Percentiles rank a stretch among this genome's conserved stretches.
These are phyloP conservation scores for Nomada ferruginata DNA, from an alignment of 2,888 invertebrate species.

Conservation along the genomic window DNA sequence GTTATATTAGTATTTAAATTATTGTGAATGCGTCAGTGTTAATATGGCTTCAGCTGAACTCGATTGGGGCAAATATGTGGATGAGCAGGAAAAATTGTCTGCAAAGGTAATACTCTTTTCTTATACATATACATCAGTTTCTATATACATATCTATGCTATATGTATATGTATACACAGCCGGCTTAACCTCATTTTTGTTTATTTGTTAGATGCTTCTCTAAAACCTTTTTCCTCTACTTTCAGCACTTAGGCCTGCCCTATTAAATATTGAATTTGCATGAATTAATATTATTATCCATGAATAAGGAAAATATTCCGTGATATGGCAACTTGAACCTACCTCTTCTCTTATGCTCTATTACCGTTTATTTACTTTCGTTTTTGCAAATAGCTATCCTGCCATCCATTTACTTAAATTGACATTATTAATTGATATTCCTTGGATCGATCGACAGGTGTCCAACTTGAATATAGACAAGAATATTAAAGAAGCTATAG, in stretches of 20 bases:
- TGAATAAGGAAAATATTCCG: neutral
- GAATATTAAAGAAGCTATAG: slow-evolving; percentile 50
- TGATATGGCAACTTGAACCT: neutral
- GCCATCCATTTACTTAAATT: neutral
- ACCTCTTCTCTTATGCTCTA: neutral
- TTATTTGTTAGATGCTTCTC: slow-evolving; percentile 25
- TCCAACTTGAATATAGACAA: slow-evolving; percentile 74
- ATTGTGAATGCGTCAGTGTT: slow-evolving; percentile 12
- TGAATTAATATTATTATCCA: neutral
- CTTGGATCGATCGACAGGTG: slow-evolving; percentile 68
- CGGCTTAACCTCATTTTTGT: slow-evolving; percentile 63
- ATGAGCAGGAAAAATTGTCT: slow-evolving; percentile 84
- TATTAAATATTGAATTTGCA: neutral
- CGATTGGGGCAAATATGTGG: slow-evolving; percentile 85
- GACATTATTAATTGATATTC: neutral
- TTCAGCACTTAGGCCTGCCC: neutral
- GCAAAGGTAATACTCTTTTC: slow-evolving; percentile 78
- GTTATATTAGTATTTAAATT: neutral
- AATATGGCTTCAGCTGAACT: slow-evolving; percentile 82
- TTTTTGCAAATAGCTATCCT: neutral
- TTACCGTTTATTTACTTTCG: neutral
- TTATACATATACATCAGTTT: neutral
- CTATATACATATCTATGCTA: no score
- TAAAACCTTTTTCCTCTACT: neutral
- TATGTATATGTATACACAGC: slow-evolving; percentile 1